Evolutionary conservation across 2,888 invertebrate species (phyloP), one percentile per base, ranked within the genome.

Genomic region (Drosophila rubida): DNA sequence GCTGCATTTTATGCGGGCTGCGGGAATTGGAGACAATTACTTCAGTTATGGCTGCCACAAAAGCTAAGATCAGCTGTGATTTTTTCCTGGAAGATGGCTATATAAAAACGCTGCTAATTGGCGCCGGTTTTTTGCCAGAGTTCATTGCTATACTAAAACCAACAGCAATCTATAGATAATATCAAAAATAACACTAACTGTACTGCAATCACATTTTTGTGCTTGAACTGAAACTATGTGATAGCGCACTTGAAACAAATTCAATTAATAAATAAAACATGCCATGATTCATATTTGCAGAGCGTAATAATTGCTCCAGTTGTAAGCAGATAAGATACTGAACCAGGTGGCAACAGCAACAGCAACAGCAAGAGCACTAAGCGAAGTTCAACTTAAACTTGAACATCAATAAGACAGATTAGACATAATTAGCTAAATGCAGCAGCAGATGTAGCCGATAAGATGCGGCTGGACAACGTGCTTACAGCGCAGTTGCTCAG

Each of bases 391-490:
- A n/a, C 14, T 30, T 54, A 44, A 46, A 23, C 61, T 54, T 49
- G 44, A 8, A 5, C 25, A 35, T 8, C 27, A 71, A 60, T 49
- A 48, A 22, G 30, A 44, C 39, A 55, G 4, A 49, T 32, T 22
- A 19, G 19, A 14, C 32, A 55, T 48, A 62, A 62, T 59, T 41
- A 32, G 25, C n/a, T 13, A 13, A 13, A 46, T 22, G 57, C 45
- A 11, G 22, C 46, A 48, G 41, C 13, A 41, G 61, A 55, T 67
- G 42, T 16, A n/a, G 42, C 22, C 83, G 78, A 78, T 80, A 77
- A 66, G 63, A 45, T 13, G 48, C n/a, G 46, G 45, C 13, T 50
- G 37, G 8, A 37, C 35, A 30, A 41, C 30, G 45, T 61, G 60
- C 58, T 63, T 60, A 46, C 59, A 67, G 32, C 46, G 49, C 55